A percentile compares a stretch with the other conserved stretches of the same genome.
Conservation (phyloP, 2,888 invertebrate species). For the Drosophila monieri region DNA sequence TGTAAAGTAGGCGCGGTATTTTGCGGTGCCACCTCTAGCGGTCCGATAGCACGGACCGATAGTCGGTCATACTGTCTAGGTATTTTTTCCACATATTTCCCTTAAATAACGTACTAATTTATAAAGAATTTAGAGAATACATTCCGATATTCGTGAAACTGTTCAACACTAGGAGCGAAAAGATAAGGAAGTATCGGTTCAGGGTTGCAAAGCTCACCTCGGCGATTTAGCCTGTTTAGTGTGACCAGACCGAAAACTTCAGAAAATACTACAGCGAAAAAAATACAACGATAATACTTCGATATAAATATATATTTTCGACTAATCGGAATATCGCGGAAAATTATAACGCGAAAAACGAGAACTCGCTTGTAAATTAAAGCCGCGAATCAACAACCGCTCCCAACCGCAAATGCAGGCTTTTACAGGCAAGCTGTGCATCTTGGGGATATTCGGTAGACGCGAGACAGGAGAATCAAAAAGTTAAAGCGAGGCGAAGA, state of each 20-base stretch:
- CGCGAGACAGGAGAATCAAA: constrained; percentile 20
- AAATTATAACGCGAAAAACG: constrained; percentile 32
- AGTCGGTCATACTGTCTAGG: too few relatives aligned
- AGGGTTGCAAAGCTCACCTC: neutral
- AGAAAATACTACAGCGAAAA: too few relatives aligned
- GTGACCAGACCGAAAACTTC: too few relatives aligned
- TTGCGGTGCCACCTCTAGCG: neutral
- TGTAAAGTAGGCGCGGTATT: neutral
- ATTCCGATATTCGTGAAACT: too few relatives aligned
- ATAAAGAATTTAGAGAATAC: too few relatives aligned
- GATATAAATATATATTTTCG: neutral
- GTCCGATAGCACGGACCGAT: too few relatives aligned
- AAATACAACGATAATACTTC: neutral
- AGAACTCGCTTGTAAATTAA: constrained; percentile 33
- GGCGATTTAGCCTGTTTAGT: too few relatives aligned
- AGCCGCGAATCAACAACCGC: constrained; percentile 5
- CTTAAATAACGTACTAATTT: too few relatives aligned
- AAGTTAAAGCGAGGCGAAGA: constrained; percentile 25
- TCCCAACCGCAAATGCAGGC: constrained; percentile 5
- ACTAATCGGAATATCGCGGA: constrained; percentile 32
- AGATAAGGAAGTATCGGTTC: neutral
- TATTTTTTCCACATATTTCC: too few relatives aligned
- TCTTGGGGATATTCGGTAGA: constrained; percentile 15
- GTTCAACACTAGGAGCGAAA: too few relatives aligned
- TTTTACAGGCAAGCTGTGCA: constrained; percentile 11